Conservation (phyloP, 2,888 invertebrate genomes). For the Lithophane semibrunnea region DNA sequence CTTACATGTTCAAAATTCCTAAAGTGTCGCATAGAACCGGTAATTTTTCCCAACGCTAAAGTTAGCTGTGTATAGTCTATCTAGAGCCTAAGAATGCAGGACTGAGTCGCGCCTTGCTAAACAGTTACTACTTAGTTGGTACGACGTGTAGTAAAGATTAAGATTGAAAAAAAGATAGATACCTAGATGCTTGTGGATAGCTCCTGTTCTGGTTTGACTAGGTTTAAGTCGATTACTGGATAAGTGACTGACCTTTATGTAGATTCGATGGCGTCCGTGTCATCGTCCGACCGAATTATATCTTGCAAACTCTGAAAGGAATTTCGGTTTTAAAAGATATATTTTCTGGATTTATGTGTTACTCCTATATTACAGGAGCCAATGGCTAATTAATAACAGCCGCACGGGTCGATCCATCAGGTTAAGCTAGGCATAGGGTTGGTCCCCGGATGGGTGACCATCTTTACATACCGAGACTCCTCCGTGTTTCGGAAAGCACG, state of each 20-base stretch:
- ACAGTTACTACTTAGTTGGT: constrained; percentile 51
- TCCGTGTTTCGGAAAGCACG: too few species aligned
- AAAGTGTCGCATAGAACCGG: constrained; percentile 42
- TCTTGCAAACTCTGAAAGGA: not conserved
- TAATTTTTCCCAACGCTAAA: constrained; percentile 57
- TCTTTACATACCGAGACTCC: too few species aligned
- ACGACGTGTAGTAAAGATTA: constrained; percentile 32
- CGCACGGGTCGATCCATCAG: too few species aligned
- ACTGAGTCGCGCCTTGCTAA: constrained; percentile 26
- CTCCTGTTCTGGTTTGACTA: constrained; percentile 1
- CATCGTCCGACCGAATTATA: too few species aligned
- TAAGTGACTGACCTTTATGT: constrained; percentile 21
- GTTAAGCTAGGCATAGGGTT: too few species aligned
- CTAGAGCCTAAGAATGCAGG: constrained; percentile 63
- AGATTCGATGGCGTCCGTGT: constrained; percentile 7
- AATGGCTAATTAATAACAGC: too few species aligned
- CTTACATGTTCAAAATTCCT: constrained; percentile 46
- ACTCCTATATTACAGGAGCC: too few species aligned
- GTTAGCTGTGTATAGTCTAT: constrained; percentile 61
- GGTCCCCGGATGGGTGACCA: too few species aligned
- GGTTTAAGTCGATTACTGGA: constrained; percentile 30
- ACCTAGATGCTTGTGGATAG: not conserved
- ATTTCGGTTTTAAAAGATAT: too few species aligned
- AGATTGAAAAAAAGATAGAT: not conserved
- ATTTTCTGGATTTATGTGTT: too few species aligned